A percentile compares a stretch with the other conserved stretches of the same genome.
Evolutionary conservation across 2,888 invertebrate species (phyloP).

Genomic region (Helicoverpa assulta): DNA sequence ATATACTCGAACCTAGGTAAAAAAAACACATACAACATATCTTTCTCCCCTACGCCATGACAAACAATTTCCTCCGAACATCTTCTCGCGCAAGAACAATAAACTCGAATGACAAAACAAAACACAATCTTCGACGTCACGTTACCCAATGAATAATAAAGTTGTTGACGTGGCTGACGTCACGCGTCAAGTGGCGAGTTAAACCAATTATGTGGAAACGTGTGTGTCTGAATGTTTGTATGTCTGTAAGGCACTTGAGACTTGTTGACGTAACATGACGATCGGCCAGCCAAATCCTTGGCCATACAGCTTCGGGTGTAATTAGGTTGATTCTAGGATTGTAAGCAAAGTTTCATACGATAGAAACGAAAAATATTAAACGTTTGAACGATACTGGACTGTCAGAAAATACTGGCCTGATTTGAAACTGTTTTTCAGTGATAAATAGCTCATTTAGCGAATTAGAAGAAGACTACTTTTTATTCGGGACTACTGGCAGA

Average conservation of each 20-base stretch:
- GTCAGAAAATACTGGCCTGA: no score
- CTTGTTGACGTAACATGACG: conserved; percentile 4
- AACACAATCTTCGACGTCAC: conserved; percentile 7
- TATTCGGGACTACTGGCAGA: no score
- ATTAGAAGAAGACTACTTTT: no score
- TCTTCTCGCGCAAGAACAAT: neutral
- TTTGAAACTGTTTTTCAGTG: no score
- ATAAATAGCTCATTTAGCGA: no score
- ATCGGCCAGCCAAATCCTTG: conserved; percentile 5
- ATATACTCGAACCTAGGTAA: no score
- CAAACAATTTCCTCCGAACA: no score
- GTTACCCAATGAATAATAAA: conserved; percentile 37
- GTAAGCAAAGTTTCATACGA: neutral
- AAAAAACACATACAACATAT: no score
- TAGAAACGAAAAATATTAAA: no score
- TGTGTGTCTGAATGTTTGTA: conserved; percentile 3
- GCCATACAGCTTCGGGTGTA: conserved; percentile 26
- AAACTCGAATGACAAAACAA: neutral
- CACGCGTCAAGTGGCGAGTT: conserved; percentile 11
- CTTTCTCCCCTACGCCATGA: no score
- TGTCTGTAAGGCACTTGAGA: conserved; percentile 21
- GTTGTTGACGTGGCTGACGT: conserved; percentile 24
- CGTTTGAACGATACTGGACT: no score
- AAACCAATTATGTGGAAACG: conserved; percentile 31
- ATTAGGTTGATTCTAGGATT: conserved; percentile 6